A percentile compares a stretch with the other conserved stretches of the same genome.
Evolutionary conservation across 2,888 invertebrate species (phyloP).

Genomic region (Camptogramma bilineatum): DNA sequence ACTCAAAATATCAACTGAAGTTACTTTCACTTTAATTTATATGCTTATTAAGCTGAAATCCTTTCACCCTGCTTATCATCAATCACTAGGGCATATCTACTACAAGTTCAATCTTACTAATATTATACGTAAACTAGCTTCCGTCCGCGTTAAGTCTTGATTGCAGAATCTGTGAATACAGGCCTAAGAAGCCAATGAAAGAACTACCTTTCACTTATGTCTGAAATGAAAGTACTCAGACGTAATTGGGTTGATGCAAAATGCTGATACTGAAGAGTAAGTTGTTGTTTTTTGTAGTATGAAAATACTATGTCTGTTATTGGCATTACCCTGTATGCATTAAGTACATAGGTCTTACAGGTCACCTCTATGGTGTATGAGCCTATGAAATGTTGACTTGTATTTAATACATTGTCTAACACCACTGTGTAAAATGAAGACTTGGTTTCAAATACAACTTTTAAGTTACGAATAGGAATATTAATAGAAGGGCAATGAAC

Average conservation of each 20-base stretch:
- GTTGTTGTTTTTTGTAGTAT: neutral
- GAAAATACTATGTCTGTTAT: neutral
- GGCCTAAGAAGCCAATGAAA: neutral
- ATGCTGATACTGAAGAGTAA: slow-evolving; percentile 21
- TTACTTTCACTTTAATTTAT: slow-evolving; percentile 55
- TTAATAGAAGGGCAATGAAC: no score
- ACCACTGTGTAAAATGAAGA: neutral
- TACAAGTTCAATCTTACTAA: neutral
- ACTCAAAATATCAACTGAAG: slow-evolving; percentile 28
- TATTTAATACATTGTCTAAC: neutral
- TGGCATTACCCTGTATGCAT: neutral
- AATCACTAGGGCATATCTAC: neutral
- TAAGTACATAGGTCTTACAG: neutral
- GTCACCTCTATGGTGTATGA: neutral
- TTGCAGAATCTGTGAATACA: neutral
- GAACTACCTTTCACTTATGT: neutral
- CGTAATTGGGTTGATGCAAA: slow-evolving; percentile 48
- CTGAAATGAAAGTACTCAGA: slow-evolving; percentile 63
- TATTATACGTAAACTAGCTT: no score
- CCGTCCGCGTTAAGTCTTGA: no score
- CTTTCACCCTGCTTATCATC: slow-evolving; percentile 9
- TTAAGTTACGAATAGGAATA: no score
- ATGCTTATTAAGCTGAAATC: slow-evolving; percentile 34
- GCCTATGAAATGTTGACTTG: neutral
- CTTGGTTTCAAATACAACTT: no score